A percentile compares a stretch with the other conserved stretches of the same genome.
These are phyloP conservation scores for Prochilodus magdalenae DNA, from an alignment of 2,113 vertebrate species.

Conservation along the genomic window DNA sequence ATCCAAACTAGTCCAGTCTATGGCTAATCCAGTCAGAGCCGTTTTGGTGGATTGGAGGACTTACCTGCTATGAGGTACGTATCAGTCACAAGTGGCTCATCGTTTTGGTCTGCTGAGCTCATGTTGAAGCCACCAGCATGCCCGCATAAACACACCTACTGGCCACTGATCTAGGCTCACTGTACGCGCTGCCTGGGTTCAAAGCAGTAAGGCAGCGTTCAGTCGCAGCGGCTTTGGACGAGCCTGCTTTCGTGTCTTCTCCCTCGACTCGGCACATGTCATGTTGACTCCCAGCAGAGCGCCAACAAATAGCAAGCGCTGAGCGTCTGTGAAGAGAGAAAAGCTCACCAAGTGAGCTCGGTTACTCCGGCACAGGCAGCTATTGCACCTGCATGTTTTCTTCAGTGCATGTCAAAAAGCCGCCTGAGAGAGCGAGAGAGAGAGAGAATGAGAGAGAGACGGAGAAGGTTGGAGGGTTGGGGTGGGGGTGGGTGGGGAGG, in stretches of 20 bases:
- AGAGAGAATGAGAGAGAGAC: background rate
- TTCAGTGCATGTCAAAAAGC: conserved; percentile 14
- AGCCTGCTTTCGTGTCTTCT: background rate
- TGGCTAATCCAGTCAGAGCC: no score
- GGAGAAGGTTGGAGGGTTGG: background rate
- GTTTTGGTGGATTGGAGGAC: no score
- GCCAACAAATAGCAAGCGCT: conserved; percentile 16
- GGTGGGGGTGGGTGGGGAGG: background rate
- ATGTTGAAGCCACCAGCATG: no score
- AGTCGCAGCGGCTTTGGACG: background rate
- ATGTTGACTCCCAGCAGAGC: conserved; percentile 17
- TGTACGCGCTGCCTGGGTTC: no score
- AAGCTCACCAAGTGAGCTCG: conserved; percentile 3
- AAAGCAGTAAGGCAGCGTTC: background rate
- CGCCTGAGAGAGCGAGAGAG: conserved; percentile 1
- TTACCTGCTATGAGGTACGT: no score
- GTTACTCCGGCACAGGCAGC: conserved; percentile 6
- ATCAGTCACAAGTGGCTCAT: no score
- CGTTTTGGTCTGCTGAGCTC: no score
- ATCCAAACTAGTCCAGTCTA: no score
- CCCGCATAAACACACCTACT: no score
- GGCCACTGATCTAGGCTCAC: no score
- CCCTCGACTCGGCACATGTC: conserved; percentile 13
- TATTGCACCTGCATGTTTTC: conserved; percentile 20
- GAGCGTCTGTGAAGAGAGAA: conserved; percentile 25